Base-by-base conservation (phyloP, 2,113 vertebrate genomes). In the Meleagris gallopavo region DNA sequence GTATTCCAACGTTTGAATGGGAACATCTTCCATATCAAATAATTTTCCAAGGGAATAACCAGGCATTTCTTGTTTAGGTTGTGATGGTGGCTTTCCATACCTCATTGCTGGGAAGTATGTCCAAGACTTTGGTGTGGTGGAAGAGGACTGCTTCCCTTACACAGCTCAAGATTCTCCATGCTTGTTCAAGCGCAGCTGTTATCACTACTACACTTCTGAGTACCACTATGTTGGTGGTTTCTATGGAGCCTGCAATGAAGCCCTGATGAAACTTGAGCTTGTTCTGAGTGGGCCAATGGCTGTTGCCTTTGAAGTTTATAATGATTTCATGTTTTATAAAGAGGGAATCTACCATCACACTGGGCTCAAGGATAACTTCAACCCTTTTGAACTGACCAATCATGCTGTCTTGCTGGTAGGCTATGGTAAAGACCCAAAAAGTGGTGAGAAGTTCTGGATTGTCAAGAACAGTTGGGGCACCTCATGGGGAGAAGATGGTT, bases 381-480 rank as follows among this genome's bases (percentile, higher is more conserved):
- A 99, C 90, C 99, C 99, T 22, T 99, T 99, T 27, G 99, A 99
- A 97, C 77, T 99, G 95, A 99, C 99, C 34, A 99, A 99, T 97
- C 99, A 99, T 4, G 99, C 99, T 0, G 99, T 99, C 55, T 97
- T 99, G 73, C 92, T 99, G 29, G 98, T 99, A 62, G 99, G 99
- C 13, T 99, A 99, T 4, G 99, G 99, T 69, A 97, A 58, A 20
- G 99, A 99, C 64, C 91, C 95, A 8, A 21, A 29, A 80, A 98
- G 98, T 0, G 98, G 99, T 2, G 93, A 98, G 93, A 98, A 98
- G 60, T 99, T 97, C 94, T 99, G 99, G 99, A 98, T 98, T 43
- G 98, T 99, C n/a, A 99, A 99, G 97, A 99, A 99, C 97, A 99
- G 99, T 96, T 99, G 99, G 99, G 98, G 99, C 43, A 62, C 69